Base-by-base conservation (phyloP, 2,797 vertebrate genomes). In the Gymnoscopelus braueri region DNA sequence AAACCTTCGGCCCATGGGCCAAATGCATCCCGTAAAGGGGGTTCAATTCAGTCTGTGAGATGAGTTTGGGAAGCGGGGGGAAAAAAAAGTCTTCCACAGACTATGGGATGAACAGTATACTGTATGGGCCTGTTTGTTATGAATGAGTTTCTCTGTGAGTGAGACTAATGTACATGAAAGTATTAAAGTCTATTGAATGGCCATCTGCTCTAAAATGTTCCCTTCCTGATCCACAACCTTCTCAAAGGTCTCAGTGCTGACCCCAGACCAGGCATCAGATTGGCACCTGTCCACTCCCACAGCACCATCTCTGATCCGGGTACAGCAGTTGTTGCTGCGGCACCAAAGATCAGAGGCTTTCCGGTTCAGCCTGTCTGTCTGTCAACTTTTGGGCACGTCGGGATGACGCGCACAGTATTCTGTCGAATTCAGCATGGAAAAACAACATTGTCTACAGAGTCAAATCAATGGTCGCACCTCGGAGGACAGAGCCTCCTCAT, bases 401-500 rank as follows among this genome's bases (percentile, higher is more conserved):
- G 11, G 39, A 26, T 65, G 58, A 72, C 57, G 47, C 57, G 77
- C 55, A 64, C 58, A 69, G 51, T 35, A 57, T 81, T 78, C 54
- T 55, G 51, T 58, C 58, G 19, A 61, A 65, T 60, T 2, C 48
- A 35, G 64, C 32, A 35, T 35, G 11, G n/a, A 13, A 12, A 59
- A 79, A 74, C 5, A 11, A 81, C 0, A 2, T 71, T 2, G 53
- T 63, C 65, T 70, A 11, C 39, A 72, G 73, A 71, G 54, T 77
- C 1, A 7, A 80, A 87, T 85, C 75, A 74, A 84, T 82, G 74
- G 74, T 74, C 51, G 23, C 63, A 3, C 4, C 10, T 61, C 57
- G 76, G 84, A 84, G 82, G 79, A 75, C 78, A 69, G 63, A 69
- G n/a, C 60, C 72, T 75, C 70, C 75, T 88, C 73, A 80, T 87